Percentiles rank a stretch among this genome's conserved stretches.
phyloP scores from a whole-genome alignment of 1,140 invertebrate species.

The Drosophila triauraria region DNA sequence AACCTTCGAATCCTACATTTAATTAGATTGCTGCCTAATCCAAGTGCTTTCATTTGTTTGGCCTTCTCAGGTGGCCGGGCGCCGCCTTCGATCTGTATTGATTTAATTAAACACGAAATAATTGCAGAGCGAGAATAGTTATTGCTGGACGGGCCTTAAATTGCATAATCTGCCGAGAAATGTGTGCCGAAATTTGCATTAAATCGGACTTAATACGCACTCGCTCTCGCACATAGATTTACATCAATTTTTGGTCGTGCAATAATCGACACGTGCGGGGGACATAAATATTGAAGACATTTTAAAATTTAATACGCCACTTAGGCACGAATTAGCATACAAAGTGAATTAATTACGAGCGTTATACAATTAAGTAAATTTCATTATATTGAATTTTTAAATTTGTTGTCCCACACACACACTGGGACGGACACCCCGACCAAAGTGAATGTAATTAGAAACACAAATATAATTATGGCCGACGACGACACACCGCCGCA shows the following conservation, averaged over 20 bases:
- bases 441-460: constrained; percentile 75
- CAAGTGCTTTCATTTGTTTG: constrained; percentile 44
- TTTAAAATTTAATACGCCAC: constrained; percentile 82
- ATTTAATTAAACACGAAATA: constrained; percentile 64
- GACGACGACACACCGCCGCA: constrained; percentile 22
- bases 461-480: constrained; percentile 77
- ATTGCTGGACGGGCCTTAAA: constrained; percentile 21
- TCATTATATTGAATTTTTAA: constrained; percentile 84
- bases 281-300: constrained; percentile 82
- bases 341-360: constrained; percentile 82
- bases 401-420: constrained; percentile 62
- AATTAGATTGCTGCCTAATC: constrained; percentile 48
- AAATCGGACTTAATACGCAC: constrained; percentile 62
- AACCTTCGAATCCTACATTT: constrained; percentile 46
- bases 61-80: constrained; percentile 30
- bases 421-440: neutral
- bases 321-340: constrained; percentile 83
- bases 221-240: constrained; percentile 24
- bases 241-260: constrained; percentile 63
- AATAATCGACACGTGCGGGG: constrained; percentile 75
- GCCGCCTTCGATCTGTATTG: constrained; percentile 30
- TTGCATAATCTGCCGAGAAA: constrained; percentile 48
- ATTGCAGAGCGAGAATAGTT: constrained; percentile 33
- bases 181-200: constrained; percentile 67
- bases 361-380: constrained; percentile 84